A percentile compares a stretch with the other conserved stretches of the same genome.
Evolutionary conservation across 1,140 invertebrate species (phyloP).

Genomic region (Eupeodes corollae): DNA sequence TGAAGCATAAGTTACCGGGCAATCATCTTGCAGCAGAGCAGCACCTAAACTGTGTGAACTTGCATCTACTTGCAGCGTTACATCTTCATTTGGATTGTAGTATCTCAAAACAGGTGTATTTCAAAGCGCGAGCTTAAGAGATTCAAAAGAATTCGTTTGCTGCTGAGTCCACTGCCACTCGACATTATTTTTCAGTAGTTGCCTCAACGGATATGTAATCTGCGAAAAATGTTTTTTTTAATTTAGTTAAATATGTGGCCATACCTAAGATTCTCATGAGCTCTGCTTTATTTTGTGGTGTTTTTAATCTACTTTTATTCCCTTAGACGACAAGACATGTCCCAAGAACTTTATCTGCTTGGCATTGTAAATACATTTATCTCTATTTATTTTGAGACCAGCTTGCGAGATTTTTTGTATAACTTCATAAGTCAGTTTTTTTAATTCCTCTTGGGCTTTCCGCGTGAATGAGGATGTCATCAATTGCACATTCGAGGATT

Average conservation of each 20-base stretch:
- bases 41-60: slow-evolving; percentile 23
- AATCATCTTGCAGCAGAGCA: slow-evolving; percentile 21
- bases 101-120: slow-evolving; percentile 18
- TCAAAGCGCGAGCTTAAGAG: slow-evolving; percentile 18
- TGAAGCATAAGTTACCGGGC: slow-evolving; percentile 25
- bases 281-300: slow-evolving; percentile 25
- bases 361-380: slow-evolving; percentile 17
- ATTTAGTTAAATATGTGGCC: slow-evolving; percentile 33
- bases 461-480: slow-evolving; percentile 27
- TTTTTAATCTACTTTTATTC: slow-evolving; percentile 18
- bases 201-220: slow-evolving; percentile 25
- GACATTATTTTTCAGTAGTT: slow-evolving; percentile 34
- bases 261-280: slow-evolving; percentile 36
- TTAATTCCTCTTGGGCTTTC: not conserved
- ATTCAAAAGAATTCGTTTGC: slow-evolving; percentile 20
- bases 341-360: slow-evolving; percentile 27
- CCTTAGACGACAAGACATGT: slow-evolving; percentile 20
- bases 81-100: slow-evolving; percentile 17
- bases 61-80: slow-evolving; percentile 23
- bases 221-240: slow-evolving; percentile 35
- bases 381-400: slow-evolving; percentile 20
- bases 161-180: slow-evolving; percentile 27
- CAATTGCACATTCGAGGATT: slow-evolving; percentile 15
- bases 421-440: slow-evolving; percentile 6
- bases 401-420: slow-evolving; percentile 13